phyloP scores from a whole-genome alignment of 2,113 vertebrate genomes.

The Seriola aureovittata region DNA sequence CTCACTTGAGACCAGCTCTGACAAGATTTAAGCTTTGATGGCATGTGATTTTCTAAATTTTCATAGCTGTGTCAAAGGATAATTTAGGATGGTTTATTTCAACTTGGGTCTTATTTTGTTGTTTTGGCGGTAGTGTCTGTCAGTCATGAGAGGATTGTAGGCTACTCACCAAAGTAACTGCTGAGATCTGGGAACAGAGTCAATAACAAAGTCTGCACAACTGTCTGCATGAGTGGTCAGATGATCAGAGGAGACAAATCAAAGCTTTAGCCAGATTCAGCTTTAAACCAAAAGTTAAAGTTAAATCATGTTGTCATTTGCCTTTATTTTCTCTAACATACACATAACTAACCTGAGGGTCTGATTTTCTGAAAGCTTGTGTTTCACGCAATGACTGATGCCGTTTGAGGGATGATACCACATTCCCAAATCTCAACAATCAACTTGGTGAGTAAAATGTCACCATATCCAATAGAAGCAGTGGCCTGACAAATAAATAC shows the following conservation, averaged over 20 bases:
- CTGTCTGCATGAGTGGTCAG: background rate
- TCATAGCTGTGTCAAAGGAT: conserved; percentile 15
- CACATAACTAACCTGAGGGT: background rate
- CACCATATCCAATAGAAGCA: background rate
- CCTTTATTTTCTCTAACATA: background rate
- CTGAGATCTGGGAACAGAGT: conserved; percentile 26
- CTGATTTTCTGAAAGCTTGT: background rate
- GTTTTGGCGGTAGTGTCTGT: conserved; percentile 18
- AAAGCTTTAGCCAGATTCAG: background rate
- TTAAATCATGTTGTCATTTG: too few species aligned
- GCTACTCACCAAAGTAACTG: conserved; percentile 25
- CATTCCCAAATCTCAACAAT: background rate
- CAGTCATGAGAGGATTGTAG: conserved; percentile 37
- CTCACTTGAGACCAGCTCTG: background rate
- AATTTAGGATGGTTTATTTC: conserved; percentile 9
- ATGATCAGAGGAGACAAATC: conserved; percentile 5
- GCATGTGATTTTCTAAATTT: background rate
- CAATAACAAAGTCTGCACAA: conserved; percentile 21
- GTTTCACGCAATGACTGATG: background rate
- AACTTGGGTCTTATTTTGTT: conserved; percentile 25
- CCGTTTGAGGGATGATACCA: background rate
- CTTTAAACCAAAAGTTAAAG: background rate
- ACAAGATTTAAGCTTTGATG: background rate
- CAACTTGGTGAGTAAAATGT: background rate
- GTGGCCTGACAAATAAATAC: background rate